phyloP scores from a whole-genome alignment of 2,797 vertebrate species.

The Nyctalus aviator region DNA sequence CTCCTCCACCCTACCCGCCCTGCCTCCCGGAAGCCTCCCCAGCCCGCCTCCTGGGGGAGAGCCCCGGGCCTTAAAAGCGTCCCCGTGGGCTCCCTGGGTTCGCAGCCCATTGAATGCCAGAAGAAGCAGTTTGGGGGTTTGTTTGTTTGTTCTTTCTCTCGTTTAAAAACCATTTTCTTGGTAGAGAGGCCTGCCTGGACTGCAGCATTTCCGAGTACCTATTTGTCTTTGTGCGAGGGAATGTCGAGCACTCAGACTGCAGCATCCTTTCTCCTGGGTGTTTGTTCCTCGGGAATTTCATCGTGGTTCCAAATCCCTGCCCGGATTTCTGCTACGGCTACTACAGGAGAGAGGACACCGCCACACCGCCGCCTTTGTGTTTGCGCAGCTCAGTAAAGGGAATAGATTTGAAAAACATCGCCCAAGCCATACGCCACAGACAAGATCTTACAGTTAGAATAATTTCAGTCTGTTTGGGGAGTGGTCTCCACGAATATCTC shows the following conservation, averaged over 20 bases:
- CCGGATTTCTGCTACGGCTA: background rate
- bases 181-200: constrained; percentile 53
- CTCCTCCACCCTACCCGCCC: constrained; percentile 33
- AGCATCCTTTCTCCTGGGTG: constrained; percentile 51
- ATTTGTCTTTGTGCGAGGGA: constrained; percentile 62
- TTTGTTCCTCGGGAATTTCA: constrained; percentile 64
- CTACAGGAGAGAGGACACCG: constrained; percentile 4
- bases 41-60: constrained; percentile 62
- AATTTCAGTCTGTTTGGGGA: constrained; percentile 53
- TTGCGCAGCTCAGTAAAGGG: constrained; percentile 27
- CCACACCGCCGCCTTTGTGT: constrained; percentile 33
- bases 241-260: constrained; percentile 60
- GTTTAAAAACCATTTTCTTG: constrained; percentile 50
- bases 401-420: constrained; percentile 57
- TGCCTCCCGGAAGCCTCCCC: constrained; percentile 64
- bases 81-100: constrained; percentile 20
- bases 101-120: background rate
- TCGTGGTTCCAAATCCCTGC: constrained; percentile 36
- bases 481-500: background rate
- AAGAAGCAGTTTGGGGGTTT: background rate
- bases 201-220: constrained; percentile 35
- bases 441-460: constrained; percentile 57
- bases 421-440: background rate
- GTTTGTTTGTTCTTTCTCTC: constrained; percentile 2
- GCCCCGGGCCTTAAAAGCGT: constrained; percentile 72